Evolutionary conservation across 30 jellyfish, hydroid and myxozoan species (phyloP).

Genomic region (Cassiopea xamachana): DNA sequence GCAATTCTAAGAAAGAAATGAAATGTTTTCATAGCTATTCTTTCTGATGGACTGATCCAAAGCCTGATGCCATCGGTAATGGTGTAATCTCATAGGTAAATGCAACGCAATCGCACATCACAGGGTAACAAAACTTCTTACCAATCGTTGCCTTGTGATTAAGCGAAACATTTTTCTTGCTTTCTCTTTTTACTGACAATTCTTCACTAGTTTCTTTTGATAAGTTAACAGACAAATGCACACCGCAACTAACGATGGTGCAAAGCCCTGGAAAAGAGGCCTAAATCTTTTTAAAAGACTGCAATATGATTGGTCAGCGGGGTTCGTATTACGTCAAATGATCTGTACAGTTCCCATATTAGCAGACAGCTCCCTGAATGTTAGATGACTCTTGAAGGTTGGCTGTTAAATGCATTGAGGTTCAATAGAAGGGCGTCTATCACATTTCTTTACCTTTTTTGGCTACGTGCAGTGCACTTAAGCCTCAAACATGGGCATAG

Average conservation of each 20-base stretch:
- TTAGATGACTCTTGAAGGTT: no score
- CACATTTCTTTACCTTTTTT: no score
- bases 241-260: conserved; percentile 69
- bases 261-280: conserved; percentile 52
- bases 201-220: neutral
- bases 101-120: neutral
- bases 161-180: conserved; percentile 40
- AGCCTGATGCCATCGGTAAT: no score
- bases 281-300: conserved; percentile 6
- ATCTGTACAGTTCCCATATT: no score
- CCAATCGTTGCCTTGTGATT: conserved; percentile 56
- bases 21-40: no score
- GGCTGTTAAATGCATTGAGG: no score
- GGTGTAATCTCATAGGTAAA: neutral
- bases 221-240: conserved; percentile 52
- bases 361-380: no score
- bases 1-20: no score
- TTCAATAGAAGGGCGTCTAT: no score
- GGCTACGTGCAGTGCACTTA: no score
- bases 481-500: no score
- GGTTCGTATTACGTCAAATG: neutral
- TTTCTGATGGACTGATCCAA: no score
- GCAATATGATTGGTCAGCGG: conserved; percentile 43
- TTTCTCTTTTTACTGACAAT: neutral
- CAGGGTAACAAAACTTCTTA: conserved; percentile 7